Conservation (phyloP, 1,140 invertebrate genomes). For the Scaptomyza montana region DNA sequence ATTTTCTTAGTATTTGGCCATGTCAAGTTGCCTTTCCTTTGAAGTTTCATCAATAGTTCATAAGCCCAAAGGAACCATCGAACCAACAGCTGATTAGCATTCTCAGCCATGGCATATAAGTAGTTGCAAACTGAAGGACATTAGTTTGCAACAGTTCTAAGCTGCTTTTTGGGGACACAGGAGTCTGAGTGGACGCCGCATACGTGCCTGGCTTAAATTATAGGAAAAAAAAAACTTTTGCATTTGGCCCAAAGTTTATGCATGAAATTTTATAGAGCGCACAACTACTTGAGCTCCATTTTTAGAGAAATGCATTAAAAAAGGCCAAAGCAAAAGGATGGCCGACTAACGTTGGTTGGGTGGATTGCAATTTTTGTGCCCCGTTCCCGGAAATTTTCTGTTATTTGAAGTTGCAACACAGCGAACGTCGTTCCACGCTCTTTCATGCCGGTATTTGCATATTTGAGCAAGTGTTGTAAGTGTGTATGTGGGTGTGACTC, state of each 20-base stretch:
- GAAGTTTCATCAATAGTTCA: background rate
- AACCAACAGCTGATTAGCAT: background rate
- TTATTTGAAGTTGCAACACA: conserved; percentile 24
- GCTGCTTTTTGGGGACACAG: conserved; percentile 13
- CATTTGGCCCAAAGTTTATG: conserved; percentile 73
- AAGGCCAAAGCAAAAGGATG: conserved; percentile 4
- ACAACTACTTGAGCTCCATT: conserved; percentile 74
- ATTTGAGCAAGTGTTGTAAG: conserved; percentile 34
- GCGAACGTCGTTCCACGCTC: conserved; percentile 11
- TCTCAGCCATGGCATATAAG: conserved; percentile 17
- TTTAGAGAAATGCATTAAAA: conserved; percentile 53
- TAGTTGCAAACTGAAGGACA: conserved; percentile 25
- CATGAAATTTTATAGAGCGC: conserved; percentile 76
- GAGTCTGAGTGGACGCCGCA: conserved; percentile 44
- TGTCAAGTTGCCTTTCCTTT: background rate
- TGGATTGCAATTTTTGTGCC: background rate
- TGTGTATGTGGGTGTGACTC: conserved; percentile 1
- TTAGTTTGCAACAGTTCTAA: conserved; percentile 52
- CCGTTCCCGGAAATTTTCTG: conserved; percentile 15
- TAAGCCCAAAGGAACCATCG: background rate
- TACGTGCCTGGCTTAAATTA: conserved; percentile 77
- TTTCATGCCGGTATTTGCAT: conserved; percentile 61
- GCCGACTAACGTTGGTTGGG: background rate
- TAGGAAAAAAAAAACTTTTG: conserved; percentile 61
- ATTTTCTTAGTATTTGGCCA: no score